Evolutionary conservation across 2,888 invertebrate species (phyloP).

Genomic region (Neria commutata): DNA sequence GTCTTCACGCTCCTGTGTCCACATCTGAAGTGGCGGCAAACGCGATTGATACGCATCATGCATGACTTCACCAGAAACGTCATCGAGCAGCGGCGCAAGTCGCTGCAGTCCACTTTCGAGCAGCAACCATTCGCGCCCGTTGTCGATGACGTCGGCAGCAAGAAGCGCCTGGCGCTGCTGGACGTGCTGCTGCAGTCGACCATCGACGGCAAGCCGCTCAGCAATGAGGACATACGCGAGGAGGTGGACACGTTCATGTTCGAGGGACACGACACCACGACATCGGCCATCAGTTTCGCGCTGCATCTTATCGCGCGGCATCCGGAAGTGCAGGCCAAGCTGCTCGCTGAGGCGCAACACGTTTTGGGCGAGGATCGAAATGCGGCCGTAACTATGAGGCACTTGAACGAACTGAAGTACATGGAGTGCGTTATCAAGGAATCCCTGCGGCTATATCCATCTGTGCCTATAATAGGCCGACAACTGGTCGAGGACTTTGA

Average conservation of each 20-base stretch:
- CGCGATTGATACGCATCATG: conserved; percentile 44
- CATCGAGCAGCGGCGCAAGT: conserved; percentile 46
- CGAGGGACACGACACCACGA: conserved; percentile 63
- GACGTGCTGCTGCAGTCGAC: conserved; percentile 69
- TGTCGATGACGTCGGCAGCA: conserved; percentile 45
- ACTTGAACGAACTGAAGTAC: conserved; percentile 48
- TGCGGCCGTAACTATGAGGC: conserved; percentile 32
- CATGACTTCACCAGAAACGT: conserved; percentile 53
- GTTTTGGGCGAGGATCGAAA: conserved; percentile 43
- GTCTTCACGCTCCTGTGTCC: conserved; percentile 43
- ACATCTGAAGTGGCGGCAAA: conserved; percentile 36
- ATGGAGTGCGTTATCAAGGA: conserved; percentile 73
- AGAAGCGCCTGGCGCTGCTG: conserved; percentile 68
- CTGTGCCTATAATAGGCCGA: conserved; percentile 68
- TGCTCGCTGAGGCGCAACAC: conserved; percentile 43
- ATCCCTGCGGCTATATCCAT: conserved; percentile 68
- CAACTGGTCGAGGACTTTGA: conserved; percentile 63
- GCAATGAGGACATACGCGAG: conserved; percentile 68
- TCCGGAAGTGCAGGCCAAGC: conserved; percentile 47
- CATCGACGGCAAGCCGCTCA: conserved; percentile 65
- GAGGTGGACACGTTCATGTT: conserved; percentile 78
- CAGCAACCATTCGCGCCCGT: neutral
- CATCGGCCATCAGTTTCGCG: conserved; percentile 48
- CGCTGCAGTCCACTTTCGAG: conserved; percentile 30
- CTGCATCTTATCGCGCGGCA: conserved; percentile 47